Percentiles rank a stretch among this genome's conserved stretches.
Evolutionary conservation across 2,888 invertebrate species (phyloP).

Genomic region (Watsonalla cultraria): DNA sequence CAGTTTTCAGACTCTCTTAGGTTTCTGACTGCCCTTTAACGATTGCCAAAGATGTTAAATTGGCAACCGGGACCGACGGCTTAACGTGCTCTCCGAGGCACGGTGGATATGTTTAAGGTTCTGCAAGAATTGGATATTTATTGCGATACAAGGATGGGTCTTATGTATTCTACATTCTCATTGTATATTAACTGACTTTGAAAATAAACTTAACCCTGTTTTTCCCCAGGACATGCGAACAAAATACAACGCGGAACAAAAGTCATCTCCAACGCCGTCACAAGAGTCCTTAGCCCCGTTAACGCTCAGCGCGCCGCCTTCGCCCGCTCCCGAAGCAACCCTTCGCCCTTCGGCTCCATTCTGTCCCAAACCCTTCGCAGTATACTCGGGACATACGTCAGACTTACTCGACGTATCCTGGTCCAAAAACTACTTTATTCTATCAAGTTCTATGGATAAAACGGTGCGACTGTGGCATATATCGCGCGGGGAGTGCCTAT

Average conservation of each 20-base stretch:
- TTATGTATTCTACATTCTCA: too few relatives aligned
- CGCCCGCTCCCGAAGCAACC: slow-evolving; percentile 73
- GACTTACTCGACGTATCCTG: slow-evolving; percentile 98
- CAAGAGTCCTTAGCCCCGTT: slow-evolving; percentile 91
- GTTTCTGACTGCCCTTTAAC: too few relatives aligned
- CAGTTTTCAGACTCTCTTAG: too few relatives aligned
- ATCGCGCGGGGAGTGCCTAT: slow-evolving; percentile 96
- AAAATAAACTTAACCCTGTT: slow-evolving; percentile 42
- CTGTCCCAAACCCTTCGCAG: slow-evolving; percentile 93
- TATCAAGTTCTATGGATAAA: slow-evolving; percentile 99
- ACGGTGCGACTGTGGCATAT: slow-evolving; percentile 98
- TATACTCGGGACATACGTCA: slow-evolving; percentile 96
- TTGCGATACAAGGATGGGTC: too few relatives aligned
- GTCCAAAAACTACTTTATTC: slow-evolving; percentile 98
- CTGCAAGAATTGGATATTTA: too few relatives aligned
- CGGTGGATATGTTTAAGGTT: too few relatives aligned
- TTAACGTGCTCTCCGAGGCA: too few relatives aligned
- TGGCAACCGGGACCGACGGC: too few relatives aligned
- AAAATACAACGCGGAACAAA: slow-evolving; percentile 93
- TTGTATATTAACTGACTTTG: too few relatives aligned
- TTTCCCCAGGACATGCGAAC: slow-evolving; percentile 90
- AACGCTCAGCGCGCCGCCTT: slow-evolving; percentile 73
- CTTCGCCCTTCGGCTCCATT: slow-evolving; percentile 84
- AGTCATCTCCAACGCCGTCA: slow-evolving; percentile 94
- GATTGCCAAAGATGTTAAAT: too few relatives aligned